Evolutionary conservation across 2,888 invertebrate genomes (phyloP), one percentile per base, ranked within the genome.

Genomic region (Apodemia zela): DNA sequence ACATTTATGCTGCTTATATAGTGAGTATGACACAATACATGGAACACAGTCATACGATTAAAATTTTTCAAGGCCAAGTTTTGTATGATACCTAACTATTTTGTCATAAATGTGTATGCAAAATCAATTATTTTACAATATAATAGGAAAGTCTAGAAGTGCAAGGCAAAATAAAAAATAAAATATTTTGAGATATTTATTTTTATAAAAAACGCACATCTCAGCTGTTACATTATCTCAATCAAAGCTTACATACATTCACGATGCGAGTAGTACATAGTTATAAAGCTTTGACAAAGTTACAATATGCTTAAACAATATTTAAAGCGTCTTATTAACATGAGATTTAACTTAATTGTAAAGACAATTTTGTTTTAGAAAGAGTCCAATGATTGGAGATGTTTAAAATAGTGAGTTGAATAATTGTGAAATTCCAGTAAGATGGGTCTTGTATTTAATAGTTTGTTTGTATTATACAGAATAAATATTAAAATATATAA

Each of bases 161-260:
- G 10, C 10, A 49, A 1, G 29, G 7, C 3, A 17, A 17, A 59
- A 76, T 76, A 77, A 71, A 68, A 79, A 76, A 74, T 60, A 71
- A 63, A 51, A 54, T 51, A 63, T 72, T 70, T 75, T 68, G 75
- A 82, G 80, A 87, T 81, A 87, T 90, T 89, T 87, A 89, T 89
- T 81, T 84, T 82, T 82, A 62, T 62, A 59, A 84, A 85, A 89
- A 89, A 89, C 85, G 88, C 87, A 80, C 76, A 80, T 79, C 76
- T 74, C 74, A 54, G 63, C 72, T 75, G 73, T 75, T 75, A 75
- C 73, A 75, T 72, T 74, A 75, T 71, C 68, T 73, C 70, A 76
- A 78, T 78, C 75, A 76, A 86, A 85, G 83, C 85, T 74, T 78
- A 79, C 79, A 83, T 75, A 77, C 75, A 74, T 74, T 69, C 75